Evolutionary conservation across 2,113 vertebrate species (phyloP), one percentile per base, ranked within the genome.

Genomic region (Lampris megalopsis): DNA sequence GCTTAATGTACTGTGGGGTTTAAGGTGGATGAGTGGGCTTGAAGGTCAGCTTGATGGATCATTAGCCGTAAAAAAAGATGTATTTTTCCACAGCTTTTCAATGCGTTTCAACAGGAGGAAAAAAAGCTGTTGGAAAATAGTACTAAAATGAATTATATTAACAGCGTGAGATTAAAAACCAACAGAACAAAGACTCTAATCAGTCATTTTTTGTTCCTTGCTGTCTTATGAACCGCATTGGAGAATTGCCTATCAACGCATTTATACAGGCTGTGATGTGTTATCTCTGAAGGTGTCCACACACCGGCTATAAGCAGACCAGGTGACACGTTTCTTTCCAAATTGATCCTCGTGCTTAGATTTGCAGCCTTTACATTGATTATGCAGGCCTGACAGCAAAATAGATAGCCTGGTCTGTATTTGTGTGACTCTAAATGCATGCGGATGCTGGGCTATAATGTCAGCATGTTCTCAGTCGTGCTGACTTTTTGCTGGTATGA

Each of bases 11-110:
- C 82, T 78, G 68, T 58, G 85, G 75, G 77, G 58, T 69, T 71
- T 86, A 59, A 63, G 82, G 43, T 80, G 74, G 45, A 38, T 73
- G 82, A 24, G 86, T 89, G 85, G 88, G 86, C 73, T 81, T 59
- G 48, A 75, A 71, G 58, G 78, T 66, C 75, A 80, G 75, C 79
- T 56, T 60, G 61, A 69, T 48, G 6, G n/a, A 38, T 54, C 56
- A 54, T n/a, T 52, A 52, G 24, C 24, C 52, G n/a, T 54, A 1
- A 54, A n/a, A 54, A 54, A 54, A n/a, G 49, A 8, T 10, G 49
- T 54, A 54, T 54, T 54, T 11, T n/a, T 54, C 52, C 40, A 37
- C 11, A 41, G 79, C 81, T 76, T 81, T 84, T 79, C 63, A 64
- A 80, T 40, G 48, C 45, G 8, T 53, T 56, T 35, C 8, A 24